Evolutionary conservation across 1,140 invertebrate species (phyloP).

Genomic region (Pectinophora gossypiella): DNA sequence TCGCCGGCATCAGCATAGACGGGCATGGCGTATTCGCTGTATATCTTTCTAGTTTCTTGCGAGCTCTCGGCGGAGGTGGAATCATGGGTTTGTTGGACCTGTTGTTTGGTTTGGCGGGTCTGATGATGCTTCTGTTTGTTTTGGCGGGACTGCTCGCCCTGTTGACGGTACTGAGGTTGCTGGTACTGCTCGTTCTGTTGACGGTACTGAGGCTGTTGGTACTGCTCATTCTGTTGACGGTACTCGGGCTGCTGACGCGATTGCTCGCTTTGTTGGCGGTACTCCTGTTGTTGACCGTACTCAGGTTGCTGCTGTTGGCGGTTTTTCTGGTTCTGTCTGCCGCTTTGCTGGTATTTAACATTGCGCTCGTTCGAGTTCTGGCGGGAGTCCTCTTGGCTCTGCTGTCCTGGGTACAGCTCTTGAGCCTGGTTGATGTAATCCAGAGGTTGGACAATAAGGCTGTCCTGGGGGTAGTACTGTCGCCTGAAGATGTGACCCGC

Average conservation of each 20-base stretch:
- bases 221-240: not conserved
- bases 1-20: not conserved
- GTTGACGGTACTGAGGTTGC: not conserved
- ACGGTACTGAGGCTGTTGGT: not conserved
- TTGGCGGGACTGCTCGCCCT: not conserved
- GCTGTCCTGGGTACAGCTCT: slow-evolving; percentile 7
- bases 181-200: not conserved
- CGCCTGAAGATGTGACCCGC: slow-evolving; percentile 48
- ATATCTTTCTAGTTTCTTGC: not conserved
- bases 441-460: slow-evolving; percentile 24
- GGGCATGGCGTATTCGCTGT: slow-evolving; percentile 6
- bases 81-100: slow-evolving; percentile 1
- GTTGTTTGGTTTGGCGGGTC: not conserved
- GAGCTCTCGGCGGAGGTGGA: slow-evolving; percentile 5
- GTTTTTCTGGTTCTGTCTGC: slow-evolving; percentile 2
- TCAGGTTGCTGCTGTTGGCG: too few species aligned
- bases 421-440: slow-evolving; percentile 23
- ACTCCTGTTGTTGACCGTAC: not conserved
- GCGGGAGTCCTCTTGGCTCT: slow-evolving; percentile 10
- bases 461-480: slow-evolving; percentile 16
- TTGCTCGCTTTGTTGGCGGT: not conserved
- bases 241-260: not conserved
- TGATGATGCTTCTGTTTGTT: not conserved
- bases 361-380: not conserved
- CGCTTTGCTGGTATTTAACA: not conserved